phyloP scores from a whole-genome alignment of 2,113 vertebrate species.

The Sylvietta virens region DNA sequence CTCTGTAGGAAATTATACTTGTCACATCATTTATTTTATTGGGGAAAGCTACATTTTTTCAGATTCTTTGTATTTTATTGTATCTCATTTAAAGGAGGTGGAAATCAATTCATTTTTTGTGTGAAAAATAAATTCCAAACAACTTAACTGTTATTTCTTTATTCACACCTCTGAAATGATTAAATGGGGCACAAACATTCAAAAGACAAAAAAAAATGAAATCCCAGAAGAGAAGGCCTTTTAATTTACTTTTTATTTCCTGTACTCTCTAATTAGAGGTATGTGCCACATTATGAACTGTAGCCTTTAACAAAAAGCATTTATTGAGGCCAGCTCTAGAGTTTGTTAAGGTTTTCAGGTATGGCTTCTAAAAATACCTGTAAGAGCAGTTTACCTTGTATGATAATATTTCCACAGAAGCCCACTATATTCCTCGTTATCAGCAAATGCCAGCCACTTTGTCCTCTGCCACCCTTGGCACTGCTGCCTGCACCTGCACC shows the following conservation, averaged over 20 bases:
- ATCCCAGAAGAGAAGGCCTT: background rate
- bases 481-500: background rate
- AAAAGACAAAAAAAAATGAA: background rate
- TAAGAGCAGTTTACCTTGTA: background rate
- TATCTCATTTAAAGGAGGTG: background rate
- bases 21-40: background rate
- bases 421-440: background rate
- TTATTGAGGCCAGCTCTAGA: background rate
- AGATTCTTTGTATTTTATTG: background rate
- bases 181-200: background rate
- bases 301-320: background rate
- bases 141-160: background rate
- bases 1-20: background rate
- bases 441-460: background rate
- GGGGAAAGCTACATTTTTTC: background rate
- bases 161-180: background rate
- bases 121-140: background rate
- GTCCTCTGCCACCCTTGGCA: background rate
- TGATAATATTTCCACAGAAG: background rate
- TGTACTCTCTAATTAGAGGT: background rate
- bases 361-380: background rate
- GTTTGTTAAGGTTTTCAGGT: background rate
- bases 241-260: background rate
- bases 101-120: background rate
- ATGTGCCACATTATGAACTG: background rate